Evolutionary conservation across 1,140 invertebrate genomes (phyloP).

Genomic region (Teleogryllus occipitalis): DNA sequence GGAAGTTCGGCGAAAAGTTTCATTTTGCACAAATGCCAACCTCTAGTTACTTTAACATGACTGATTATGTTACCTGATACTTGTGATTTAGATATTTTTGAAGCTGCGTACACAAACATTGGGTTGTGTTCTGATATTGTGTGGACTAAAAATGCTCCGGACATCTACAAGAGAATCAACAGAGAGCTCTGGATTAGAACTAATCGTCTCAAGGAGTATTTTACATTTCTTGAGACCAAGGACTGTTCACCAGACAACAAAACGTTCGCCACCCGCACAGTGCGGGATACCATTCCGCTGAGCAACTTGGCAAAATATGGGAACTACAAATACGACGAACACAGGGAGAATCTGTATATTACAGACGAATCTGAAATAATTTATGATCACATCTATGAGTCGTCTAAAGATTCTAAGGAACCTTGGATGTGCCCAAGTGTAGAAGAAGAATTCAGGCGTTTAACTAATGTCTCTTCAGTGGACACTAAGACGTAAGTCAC

Average conservation of each 20-base stretch:
- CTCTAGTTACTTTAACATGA: not conserved
- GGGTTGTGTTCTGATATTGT: conserved; percentile 3
- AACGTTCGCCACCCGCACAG: conserved; percentile 13
- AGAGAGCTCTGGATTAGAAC: not conserved
- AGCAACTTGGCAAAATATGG: conserved; percentile 36
- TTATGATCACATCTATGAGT: not conserved
- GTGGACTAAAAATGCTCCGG: not conserved
- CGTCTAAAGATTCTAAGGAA: conserved; percentile 23
- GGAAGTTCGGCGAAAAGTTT: not conserved
- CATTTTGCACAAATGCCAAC: not conserved
- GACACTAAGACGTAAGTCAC: not conserved
- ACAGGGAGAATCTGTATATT: conserved; percentile 31
- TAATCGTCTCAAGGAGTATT: not conserved
- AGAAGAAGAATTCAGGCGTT: conserved; percentile 33
- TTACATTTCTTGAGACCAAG: not conserved
- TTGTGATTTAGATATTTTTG: not conserved
- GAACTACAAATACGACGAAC: conserved; percentile 35
- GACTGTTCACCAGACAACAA: not conserved
- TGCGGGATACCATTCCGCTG: conserved; percentile 35
- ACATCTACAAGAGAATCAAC: not conserved
- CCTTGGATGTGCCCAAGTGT: conserved; percentile 38
- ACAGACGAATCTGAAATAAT: conserved; percentile 13
- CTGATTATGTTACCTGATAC: conserved; percentile 8
- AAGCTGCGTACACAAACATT: conserved; percentile 3
- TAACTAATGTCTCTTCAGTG: conserved; percentile 18